phyloP scores from a whole-genome alignment of 1,140 invertebrate genomes.

The Lordiphosa mommai region DNA sequence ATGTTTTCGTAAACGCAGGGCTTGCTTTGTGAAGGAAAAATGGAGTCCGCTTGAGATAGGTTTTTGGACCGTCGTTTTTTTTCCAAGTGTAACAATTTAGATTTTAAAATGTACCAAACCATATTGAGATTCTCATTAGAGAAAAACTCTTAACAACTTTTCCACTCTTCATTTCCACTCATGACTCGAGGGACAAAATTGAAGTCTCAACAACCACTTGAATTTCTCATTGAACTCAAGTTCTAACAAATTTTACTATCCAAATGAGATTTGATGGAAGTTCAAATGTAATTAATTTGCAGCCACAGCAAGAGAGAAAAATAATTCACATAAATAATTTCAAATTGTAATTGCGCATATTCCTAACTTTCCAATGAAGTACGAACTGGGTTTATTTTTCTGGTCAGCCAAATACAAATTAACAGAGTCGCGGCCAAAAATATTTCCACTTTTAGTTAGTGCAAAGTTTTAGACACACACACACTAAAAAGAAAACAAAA shows the following conservation, averaged over 20 bases:
- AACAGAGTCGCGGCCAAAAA: slow-evolving; percentile 20
- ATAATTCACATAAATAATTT: slow-evolving; percentile 18
- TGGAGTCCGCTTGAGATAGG: too few species aligned
- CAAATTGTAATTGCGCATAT: slow-evolving; percentile 17
- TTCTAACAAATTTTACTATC: not conserved
- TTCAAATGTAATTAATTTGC: slow-evolving; percentile 29
- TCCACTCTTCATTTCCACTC: too few species aligned
- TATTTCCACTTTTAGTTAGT: slow-evolving; percentile 18
- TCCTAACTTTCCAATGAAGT: not conserved
- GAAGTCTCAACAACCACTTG: too few species aligned
- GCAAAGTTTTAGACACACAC: slow-evolving; percentile 20
- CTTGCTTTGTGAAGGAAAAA: too few species aligned
- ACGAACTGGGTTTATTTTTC: not conserved
- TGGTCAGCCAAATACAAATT: slow-evolving; percentile 29
- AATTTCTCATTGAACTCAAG: not conserved
- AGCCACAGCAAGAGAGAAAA: not conserved
- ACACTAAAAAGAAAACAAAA: not conserved
- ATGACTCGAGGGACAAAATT: too few species aligned
- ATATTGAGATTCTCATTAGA: too few species aligned
- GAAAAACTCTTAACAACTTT: too few species aligned
- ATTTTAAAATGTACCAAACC: too few species aligned
- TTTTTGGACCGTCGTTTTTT: too few species aligned
- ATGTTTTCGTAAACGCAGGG: too few species aligned
- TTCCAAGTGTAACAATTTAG: too few species aligned
- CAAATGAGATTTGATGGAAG: slow-evolving; percentile 13